Conservation (phyloP, 2,888 invertebrate genomes). For the Cerastis leucographa region DNA sequence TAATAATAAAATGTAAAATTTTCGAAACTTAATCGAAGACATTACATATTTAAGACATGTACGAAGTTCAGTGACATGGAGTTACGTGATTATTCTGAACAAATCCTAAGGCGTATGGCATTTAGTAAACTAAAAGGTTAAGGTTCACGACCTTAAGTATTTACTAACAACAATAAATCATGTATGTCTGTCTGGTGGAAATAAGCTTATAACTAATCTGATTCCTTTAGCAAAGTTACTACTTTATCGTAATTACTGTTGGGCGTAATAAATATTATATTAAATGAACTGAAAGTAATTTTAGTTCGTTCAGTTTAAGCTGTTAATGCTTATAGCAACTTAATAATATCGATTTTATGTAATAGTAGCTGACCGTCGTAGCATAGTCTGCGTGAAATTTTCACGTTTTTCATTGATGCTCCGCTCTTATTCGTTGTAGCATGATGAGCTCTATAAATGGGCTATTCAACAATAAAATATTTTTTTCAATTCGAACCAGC, state of each 20-base stretch:
- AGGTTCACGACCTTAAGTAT: slow-evolving; percentile 34
- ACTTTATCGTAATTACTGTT: slow-evolving; percentile 11
- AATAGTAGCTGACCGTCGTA: background rate
- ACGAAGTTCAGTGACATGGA: background rate
- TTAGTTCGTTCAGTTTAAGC: background rate
- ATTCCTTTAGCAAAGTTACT: slow-evolving; percentile 19
- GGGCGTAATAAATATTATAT: slow-evolving; percentile 1
- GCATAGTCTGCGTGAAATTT: no score
- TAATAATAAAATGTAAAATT: background rate
- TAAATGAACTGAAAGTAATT: background rate
- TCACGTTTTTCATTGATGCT: no score
- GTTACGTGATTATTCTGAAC: slow-evolving; percentile 15
- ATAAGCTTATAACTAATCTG: slow-evolving; percentile 28
- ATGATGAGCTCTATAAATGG: no score
- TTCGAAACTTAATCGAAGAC: background rate
- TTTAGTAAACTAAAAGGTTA: slow-evolving; percentile 36
- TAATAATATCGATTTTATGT: background rate
- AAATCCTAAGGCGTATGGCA: background rate
- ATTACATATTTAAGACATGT: background rate
- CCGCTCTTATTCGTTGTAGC: no score
- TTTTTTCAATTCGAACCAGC: no score
- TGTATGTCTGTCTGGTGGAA: slow-evolving; percentile 34
- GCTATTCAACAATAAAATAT: no score
- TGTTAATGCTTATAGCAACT: background rate
- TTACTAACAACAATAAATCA: slow-evolving; percentile 49